Evolutionary conservation across 2,113 vertebrate genomes (phyloP).

Genomic region (Trematomus loennbergii): DNA sequence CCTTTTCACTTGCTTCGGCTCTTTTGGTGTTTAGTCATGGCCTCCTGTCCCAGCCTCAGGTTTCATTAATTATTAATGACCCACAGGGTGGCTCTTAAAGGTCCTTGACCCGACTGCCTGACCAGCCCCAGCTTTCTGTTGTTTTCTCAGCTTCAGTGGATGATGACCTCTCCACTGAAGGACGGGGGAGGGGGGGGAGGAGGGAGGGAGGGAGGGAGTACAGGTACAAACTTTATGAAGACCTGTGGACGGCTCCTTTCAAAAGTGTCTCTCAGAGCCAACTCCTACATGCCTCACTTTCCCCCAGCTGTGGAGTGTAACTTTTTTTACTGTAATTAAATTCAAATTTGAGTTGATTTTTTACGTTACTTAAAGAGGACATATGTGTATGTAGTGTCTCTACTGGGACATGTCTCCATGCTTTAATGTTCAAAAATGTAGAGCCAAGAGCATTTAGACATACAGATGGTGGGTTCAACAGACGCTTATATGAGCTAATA

Average conservation of each 20-base stretch:
- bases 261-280: background rate
- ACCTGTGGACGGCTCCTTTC: background rate
- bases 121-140: slow-evolving; percentile 58
- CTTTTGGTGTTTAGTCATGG: slow-evolving; percentile 70
- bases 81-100: slow-evolving; percentile 53
- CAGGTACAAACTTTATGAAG: slow-evolving; percentile 27
- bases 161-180: slow-evolving; percentile 57
- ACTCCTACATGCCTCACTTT: background rate
- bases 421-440: too few relatives aligned
- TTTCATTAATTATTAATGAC: slow-evolving; percentile 81
- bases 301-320: too few relatives aligned
- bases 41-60: slow-evolving; percentile 60
- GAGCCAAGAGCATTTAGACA: too few relatives aligned
- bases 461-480: too few relatives aligned
- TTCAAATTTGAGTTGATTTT: too few relatives aligned
- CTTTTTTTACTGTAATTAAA: too few relatives aligned
- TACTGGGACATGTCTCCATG: too few relatives aligned
- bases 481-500: too few relatives aligned
- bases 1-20: background rate
- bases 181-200: background rate
- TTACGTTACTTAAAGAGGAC: too few relatives aligned
- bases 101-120: slow-evolving; percentile 74
- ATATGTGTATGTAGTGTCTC: too few relatives aligned
- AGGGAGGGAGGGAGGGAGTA: background rate
- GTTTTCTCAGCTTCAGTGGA: slow-evolving; percentile 71